phyloP scores from a whole-genome alignment of 2,113 vertebrate genomes.

The Elachura formosa region DNA sequence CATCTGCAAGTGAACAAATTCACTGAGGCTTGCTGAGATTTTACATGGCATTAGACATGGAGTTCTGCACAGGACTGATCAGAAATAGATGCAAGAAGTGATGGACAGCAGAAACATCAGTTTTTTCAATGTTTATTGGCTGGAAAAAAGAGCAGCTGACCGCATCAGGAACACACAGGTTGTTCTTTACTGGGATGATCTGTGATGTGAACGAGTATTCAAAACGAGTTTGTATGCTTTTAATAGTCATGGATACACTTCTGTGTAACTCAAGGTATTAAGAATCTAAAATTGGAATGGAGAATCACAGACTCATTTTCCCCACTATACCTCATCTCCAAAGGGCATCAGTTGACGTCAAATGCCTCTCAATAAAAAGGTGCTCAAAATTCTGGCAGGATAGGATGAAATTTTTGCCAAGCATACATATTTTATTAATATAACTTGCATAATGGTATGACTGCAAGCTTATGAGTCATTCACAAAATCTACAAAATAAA shows the following conservation, averaged over 20 bases:
- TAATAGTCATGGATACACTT: neutral
- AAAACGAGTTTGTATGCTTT: neutral
- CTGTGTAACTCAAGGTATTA: neutral
- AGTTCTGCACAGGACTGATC: neutral
- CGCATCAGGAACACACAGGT: neutral
- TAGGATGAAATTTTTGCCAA: neutral
- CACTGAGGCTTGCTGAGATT: neutral
- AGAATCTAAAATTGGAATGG: neutral
- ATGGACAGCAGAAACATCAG: accelerated
- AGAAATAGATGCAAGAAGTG: neutral
- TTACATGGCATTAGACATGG: accelerated
- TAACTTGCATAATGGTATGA: neutral
- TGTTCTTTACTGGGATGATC: neutral
- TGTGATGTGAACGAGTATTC: neutral
- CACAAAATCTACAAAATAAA: neutral
- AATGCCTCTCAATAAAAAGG: neutral
- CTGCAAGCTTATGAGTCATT: conserved; percentile 26
- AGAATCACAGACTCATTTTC: neutral
- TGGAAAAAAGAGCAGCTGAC: neutral
- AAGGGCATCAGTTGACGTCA: neutral
- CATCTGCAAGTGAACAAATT: neutral
- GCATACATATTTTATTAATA: conserved; percentile 4
- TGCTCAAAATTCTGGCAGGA: conserved; percentile 19
- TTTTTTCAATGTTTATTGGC: neutral
- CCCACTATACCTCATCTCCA: neutral